These are phyloP conservation scores for Holacanthus passer DNA, from an alignment of 2,113 vertebrate species.

Conservation along the genomic window DNA sequence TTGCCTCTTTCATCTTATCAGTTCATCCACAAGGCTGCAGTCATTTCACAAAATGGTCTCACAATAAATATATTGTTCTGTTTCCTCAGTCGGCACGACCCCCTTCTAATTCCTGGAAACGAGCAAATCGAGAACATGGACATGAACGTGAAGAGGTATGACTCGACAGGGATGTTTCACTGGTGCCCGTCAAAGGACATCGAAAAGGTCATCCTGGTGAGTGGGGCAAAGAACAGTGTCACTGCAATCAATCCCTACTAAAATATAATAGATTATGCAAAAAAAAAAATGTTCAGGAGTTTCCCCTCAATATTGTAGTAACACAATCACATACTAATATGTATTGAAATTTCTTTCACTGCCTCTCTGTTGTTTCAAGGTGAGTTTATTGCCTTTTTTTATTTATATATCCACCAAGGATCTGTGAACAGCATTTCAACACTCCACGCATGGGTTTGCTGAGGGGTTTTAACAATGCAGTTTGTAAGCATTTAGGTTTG, in stretches of 20 bases:
- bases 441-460: conserved; percentile 62
- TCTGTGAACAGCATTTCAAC: conserved; percentile 46
- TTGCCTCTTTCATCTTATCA: not conserved
- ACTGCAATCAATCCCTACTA: conserved; percentile 12
- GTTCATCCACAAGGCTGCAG: not conserved
- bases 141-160: conserved; percentile 97
- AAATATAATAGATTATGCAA: not conserved
- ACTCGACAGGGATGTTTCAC: conserved; percentile 99
- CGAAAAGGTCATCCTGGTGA: conserved; percentile 98
- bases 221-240: conserved; percentile 60
- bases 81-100: conserved; percentile 90
- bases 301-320: conserved; percentile 52
- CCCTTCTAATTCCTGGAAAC: conserved; percentile 95
- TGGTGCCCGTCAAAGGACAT: conserved; percentile 98
- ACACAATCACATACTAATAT: conserved; percentile 75
- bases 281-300: conserved; percentile 38
- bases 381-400: conserved; percentile 75
- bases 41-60: conserved; percentile 5
- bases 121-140: conserved; percentile 99
- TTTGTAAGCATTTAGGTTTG: conserved; percentile 66
- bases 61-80: not conserved
- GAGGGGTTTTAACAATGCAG: conserved; percentile 45
- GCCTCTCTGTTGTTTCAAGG: conserved; percentile 82
- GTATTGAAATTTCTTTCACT: conserved; percentile 79
- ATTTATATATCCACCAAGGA: conserved; percentile 38